Percentiles rank a stretch among this genome's conserved stretches.
Evolutionary conservation across 2,888 invertebrate genomes (phyloP).

Genomic region (Eutolmus rufibarbis): DNA sequence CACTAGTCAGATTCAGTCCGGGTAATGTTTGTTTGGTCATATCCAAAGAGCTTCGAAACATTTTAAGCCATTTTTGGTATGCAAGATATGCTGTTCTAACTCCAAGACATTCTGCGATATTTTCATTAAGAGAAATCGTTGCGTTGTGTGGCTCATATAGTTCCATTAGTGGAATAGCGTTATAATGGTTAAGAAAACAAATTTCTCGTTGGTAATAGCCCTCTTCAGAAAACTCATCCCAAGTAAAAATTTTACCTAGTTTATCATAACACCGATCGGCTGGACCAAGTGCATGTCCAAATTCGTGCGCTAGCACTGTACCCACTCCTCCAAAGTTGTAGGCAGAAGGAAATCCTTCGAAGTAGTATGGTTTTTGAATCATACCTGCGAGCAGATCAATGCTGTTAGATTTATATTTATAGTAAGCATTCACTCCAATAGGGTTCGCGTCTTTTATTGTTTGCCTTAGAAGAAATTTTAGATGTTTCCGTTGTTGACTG

Average conservation of each 20-base stretch:
- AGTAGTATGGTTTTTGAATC: not conserved
- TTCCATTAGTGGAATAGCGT: not conserved
- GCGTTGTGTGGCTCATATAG: not conserved
- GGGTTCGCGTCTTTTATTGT: too few relatives aligned
- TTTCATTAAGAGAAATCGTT: not conserved
- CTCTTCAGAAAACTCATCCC: not conserved
- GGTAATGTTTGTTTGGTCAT: not conserved
- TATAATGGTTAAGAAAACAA: not conserved
- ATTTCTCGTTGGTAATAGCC: not conserved
- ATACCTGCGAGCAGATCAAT: not conserved
- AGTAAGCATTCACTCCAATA: not conserved
- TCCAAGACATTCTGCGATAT: not conserved
- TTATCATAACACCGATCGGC: not conserved
- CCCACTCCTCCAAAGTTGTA: constrained; percentile 1
- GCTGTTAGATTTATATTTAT: not conserved
- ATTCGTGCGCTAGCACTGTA: not conserved
- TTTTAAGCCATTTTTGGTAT: too few relatives aligned
- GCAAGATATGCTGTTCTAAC: not conserved
- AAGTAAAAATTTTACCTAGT: not conserved
- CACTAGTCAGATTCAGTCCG: not conserved
- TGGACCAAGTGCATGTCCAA: not conserved
- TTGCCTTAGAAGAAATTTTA: not conserved
- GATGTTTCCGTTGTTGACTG: not conserved
- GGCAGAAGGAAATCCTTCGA: not conserved
- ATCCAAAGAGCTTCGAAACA: too few relatives aligned